Base-by-base conservation (phyloP, 2,888 invertebrate species). In the Chesias legatella region DNA sequence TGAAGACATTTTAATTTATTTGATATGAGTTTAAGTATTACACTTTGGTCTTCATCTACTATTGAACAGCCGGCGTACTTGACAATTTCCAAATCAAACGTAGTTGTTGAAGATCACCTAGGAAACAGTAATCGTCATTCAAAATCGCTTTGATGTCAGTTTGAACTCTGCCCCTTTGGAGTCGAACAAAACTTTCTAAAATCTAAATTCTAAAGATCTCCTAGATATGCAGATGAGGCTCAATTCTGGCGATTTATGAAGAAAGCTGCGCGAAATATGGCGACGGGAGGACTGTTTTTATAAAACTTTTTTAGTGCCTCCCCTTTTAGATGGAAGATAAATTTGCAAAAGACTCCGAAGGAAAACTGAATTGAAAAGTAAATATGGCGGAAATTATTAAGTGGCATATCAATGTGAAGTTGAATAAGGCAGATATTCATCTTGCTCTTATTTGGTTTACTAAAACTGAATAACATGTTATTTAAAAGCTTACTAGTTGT, bases 181-280 rank as follows among this genome's bases (percentile, higher is more conserved):
- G 41, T 45, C 48, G 43, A 41, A 47, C 45, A 41, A 54, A 46
- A 54, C 47, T 51, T 48, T 37, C 60, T n/a, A n/a, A 42, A 45
- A 50, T 48, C 45, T 52, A 52, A 48, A 52, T 46, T 52, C 46
- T 48, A 57, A 60, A 65, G 67, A 71, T 69, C 64, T 67, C 56
- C 56, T 62, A 70, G 72, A 76, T 81, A 81, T 82, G 79, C 74
- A 80, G 78, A 82, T 80, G 75, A 79, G 73, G 63, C 62, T 68
- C 66, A 63, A 75, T 73, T 71, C 68, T 74, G 71, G 74, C 76
- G 77, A 82, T 82, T 84, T 82, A 82, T 80, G 77, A 78, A 75
- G 80, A 79, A 78, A 76, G 73, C 73, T 67, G 67, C 67, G 67
- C 73, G 64, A 79, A 81, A 81, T 81, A 82, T 79, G 76, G 80